These are phyloP conservation scores for Anthrax anthrax DNA, from an alignment of 2,888 invertebrate genomes.

Conservation along the genomic window DNA sequence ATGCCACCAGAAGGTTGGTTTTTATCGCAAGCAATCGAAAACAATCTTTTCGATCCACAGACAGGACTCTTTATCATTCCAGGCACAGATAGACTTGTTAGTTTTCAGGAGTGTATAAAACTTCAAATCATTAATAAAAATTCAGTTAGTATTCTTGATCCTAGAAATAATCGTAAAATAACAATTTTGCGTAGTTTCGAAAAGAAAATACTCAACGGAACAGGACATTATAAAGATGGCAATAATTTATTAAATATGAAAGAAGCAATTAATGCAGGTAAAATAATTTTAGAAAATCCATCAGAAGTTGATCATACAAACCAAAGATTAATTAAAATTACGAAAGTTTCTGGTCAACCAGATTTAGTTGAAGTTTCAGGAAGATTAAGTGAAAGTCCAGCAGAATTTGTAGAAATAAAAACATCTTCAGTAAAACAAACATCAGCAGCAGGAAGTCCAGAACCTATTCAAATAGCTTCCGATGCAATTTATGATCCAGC, in stretches of 20 bases:
- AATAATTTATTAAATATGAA: conserved; percentile 48
- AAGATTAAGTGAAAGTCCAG: conserved; percentile 35
- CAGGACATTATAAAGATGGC: conserved; percentile 55
- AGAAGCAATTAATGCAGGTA: conserved; percentile 52
- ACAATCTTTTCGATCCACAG: conserved; percentile 66
- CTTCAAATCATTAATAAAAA: conserved; percentile 71
- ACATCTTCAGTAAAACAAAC: conserved; percentile 32
- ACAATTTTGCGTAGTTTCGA: conserved; percentile 59
- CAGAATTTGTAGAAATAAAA: conserved; percentile 37
- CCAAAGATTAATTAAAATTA: conserved; percentile 55
- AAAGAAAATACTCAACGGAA: conserved; percentile 59
- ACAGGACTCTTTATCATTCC: conserved; percentile 76
- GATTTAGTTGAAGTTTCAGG: conserved; percentile 57
- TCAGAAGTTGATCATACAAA: conserved; percentile 37
- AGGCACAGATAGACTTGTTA: conserved; percentile 68
- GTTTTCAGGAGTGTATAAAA: conserved; percentile 76
- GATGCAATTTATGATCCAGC: conserved; percentile 67
- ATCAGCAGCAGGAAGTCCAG: conserved; percentile 35
- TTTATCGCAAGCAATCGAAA: conserved; percentile 67
- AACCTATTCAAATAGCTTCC: conserved; percentile 57
- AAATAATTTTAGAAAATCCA: conserved; percentile 45
- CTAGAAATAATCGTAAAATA: conserved; percentile 52
- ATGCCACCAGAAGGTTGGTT: conserved; percentile 74
- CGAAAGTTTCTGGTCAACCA: conserved; percentile 53
- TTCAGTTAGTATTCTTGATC: conserved; percentile 71